Conservation (phyloP, 2,888 invertebrate genomes). For the Thecophora atra region DNA sequence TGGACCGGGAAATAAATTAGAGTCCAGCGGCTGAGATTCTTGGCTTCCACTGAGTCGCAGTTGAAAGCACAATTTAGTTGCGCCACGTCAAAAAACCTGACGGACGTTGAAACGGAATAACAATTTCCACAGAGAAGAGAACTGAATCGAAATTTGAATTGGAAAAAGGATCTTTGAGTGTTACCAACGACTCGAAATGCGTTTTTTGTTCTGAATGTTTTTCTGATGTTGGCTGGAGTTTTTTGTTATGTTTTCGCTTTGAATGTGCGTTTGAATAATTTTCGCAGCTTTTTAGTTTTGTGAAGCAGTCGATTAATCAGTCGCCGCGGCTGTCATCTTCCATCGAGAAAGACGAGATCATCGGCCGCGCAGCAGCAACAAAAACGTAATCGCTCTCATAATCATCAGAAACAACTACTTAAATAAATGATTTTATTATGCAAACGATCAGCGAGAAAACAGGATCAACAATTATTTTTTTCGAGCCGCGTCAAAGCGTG, state of each 20-base stretch:
- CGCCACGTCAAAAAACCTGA: constrained; percentile 22
- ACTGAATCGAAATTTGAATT: constrained; percentile 15
- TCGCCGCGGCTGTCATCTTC: background rate
- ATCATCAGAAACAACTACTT: constrained; percentile 27
- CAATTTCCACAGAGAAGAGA: background rate
- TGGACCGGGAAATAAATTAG: background rate
- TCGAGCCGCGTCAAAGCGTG: background rate
- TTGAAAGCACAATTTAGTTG: background rate
- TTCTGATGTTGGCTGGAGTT: background rate
- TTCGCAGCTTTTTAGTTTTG: constrained; percentile 19
- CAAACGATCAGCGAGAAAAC: constrained; percentile 43
- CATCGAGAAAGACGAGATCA: constrained; percentile 11
- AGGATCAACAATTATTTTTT: constrained; percentile 31
- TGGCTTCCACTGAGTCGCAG: background rate
- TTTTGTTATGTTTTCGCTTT: background rate
- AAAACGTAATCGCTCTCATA: background rate
- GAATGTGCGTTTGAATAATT: constrained; percentile 18
- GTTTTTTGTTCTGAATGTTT: background rate
- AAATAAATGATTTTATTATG: constrained; percentile 61
- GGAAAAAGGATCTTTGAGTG: background rate
- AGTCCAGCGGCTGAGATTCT: too few species aligned
- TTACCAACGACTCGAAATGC: background rate
- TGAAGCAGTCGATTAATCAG: constrained; percentile 21
- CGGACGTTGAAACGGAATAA: constrained; percentile 1
- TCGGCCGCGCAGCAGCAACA: background rate